Conservation (phyloP, 2,888 invertebrate genomes). For the Parochlus steinenii region DNA sequence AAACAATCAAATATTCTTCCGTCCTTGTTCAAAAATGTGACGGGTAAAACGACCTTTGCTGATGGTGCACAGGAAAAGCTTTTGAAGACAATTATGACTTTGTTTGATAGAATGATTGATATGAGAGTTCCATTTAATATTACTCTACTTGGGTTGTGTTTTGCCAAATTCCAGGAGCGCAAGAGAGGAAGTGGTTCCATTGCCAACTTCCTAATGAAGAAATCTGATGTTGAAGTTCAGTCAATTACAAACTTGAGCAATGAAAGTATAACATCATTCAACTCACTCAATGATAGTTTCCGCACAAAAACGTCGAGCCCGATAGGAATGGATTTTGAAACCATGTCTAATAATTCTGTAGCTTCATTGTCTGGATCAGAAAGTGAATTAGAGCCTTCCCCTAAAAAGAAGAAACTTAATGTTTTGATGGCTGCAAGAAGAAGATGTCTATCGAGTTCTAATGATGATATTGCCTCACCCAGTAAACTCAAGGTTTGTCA, state of each 20-base stretch:
- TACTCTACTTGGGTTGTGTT: slow-evolving; percentile 62
- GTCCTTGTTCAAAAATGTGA: slow-evolving; percentile 39
- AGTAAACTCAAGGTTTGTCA: slow-evolving; percentile 52
- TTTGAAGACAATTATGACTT: slow-evolving; percentile 50
- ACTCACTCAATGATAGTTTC: slow-evolving; percentile 28
- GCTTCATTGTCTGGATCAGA: slow-evolving; percentile 30
- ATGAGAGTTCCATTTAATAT: slow-evolving; percentile 60
- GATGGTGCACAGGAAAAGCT: slow-evolving; percentile 46
- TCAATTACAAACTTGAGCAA: slow-evolving; percentile 50
- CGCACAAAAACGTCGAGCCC: slow-evolving; percentile 21
- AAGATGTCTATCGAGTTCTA: slow-evolving; percentile 25
- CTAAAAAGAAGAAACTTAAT: slow-evolving; percentile 44
- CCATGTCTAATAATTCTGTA: slow-evolving; percentile 11
- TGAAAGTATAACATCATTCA: slow-evolving; percentile 34
- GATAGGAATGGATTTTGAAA: slow-evolving; percentile 13
- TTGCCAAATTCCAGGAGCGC: slow-evolving; percentile 62
- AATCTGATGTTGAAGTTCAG: slow-evolving; percentile 54
- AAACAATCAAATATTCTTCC: slow-evolving; percentile 57
- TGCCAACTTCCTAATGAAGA: slow-evolving; percentile 54
- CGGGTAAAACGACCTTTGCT: slow-evolving; percentile 29
- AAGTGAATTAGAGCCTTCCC: slow-evolving; percentile 54
- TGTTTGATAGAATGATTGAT: slow-evolving; percentile 58
- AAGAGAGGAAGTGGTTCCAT: slow-evolving; percentile 53
- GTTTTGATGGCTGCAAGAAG: slow-evolving; percentile 33
- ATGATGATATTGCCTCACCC: slow-evolving; percentile 42